phyloP scores from a whole-genome alignment of 2,113 vertebrate species.

The Podarcis raffonei region DNA sequence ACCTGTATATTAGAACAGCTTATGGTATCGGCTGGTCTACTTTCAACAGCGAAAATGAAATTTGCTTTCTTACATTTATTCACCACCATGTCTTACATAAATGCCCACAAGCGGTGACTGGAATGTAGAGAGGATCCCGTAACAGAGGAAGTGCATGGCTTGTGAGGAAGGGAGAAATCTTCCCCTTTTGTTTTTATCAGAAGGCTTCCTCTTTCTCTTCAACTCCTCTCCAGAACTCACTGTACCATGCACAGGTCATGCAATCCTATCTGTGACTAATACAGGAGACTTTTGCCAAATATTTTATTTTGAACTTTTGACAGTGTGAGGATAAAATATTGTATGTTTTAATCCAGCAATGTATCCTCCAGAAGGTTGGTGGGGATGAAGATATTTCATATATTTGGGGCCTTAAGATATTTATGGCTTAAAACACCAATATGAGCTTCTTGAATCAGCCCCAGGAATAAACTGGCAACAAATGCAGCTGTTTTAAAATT shows the following conservation, averaged over 20 bases:
- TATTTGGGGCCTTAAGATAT: no score
- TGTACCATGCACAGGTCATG: conserved; percentile 11
- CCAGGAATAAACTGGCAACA: no score
- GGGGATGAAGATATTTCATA: no score
- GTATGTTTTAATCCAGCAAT: no score
- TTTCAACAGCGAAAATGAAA: background rate
- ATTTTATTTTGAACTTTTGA: conserved; percentile 45
- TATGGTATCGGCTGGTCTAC: background rate
- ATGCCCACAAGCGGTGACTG: conserved; percentile 27
- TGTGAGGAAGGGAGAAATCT: conserved; percentile 48
- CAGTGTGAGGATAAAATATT: no score
- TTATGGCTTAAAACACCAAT: no score
- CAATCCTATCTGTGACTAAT: conserved; percentile 32
- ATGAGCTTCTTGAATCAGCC: no score
- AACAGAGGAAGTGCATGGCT: background rate
- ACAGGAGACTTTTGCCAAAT: conserved; percentile 34
- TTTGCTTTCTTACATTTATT: background rate
- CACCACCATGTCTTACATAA: conserved; percentile 13
- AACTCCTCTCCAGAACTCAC: background rate
- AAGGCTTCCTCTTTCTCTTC: conserved; percentile 57
- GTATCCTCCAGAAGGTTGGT: no score
- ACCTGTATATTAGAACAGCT: background rate
- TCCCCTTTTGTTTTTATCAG: no score
- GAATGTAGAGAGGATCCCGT: conserved; percentile 13
- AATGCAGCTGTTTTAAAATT: no score